Conservation (phyloP, 2,113 vertebrate genomes). For the Stegostoma tigrinum region DNA sequence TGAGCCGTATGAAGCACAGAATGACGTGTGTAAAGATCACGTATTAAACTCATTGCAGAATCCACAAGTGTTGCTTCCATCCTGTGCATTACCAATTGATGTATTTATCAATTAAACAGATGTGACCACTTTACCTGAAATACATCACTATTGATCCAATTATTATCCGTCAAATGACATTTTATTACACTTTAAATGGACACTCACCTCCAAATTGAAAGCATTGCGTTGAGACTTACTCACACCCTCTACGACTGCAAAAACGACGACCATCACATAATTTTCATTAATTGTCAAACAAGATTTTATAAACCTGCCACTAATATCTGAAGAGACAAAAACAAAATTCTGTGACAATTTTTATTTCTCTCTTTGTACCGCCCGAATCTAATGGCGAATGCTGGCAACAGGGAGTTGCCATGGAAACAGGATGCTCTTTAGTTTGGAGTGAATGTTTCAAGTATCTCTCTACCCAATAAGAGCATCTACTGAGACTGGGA, state of each 20-base stretch:
- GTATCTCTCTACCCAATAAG: background rate
- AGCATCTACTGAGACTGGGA: background rate
- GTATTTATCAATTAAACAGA: background rate
- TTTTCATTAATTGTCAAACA: background rate
- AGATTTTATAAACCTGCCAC: background rate
- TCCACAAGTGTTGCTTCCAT: background rate
- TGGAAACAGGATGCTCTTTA: slow-evolving; percentile 16
- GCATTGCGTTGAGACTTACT: background rate
- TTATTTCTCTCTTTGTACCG: background rate
- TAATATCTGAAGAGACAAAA: background rate
- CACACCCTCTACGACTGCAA: background rate
- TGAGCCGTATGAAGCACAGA: background rate
- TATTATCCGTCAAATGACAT: background rate
- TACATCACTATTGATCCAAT: background rate
- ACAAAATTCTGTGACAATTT: background rate
- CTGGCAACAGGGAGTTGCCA: slow-evolving; percentile 20
- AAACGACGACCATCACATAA: background rate
- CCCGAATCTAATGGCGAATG: background rate
- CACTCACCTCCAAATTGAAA: slow-evolving; percentile 8
- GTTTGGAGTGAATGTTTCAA: background rate
- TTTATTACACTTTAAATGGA: background rate
- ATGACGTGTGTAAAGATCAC: background rate
- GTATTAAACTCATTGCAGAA: background rate
- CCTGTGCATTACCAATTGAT: background rate
- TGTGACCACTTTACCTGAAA: background rate